Percentiles rank a stretch among this genome's conserved stretches.
Evolutionary conservation across 2,797 vertebrate species (phyloP).

Genomic region (Clangula hyemalis): DNA sequence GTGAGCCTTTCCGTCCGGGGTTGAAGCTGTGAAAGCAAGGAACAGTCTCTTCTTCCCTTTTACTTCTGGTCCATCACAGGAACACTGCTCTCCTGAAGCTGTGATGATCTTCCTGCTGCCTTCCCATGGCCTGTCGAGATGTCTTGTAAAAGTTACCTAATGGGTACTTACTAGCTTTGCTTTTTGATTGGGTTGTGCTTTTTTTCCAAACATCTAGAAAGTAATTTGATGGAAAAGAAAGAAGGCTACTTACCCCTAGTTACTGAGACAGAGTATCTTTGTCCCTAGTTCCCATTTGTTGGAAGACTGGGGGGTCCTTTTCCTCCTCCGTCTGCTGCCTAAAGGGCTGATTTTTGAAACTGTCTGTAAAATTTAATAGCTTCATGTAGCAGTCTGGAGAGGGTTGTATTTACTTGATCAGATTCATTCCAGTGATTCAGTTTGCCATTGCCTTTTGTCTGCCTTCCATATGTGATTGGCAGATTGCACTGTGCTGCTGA

Average conservation of each 20-base stretch:
- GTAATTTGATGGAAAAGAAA: neutral
- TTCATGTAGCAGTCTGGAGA: neutral
- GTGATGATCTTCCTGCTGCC: neutral
- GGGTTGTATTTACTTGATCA: neutral
- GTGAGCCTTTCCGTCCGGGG: neutral
- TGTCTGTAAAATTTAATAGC: neutral
- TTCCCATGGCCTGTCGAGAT: neutral
- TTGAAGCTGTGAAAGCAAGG: neutral
- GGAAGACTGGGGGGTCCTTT: neutral
- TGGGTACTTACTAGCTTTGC: accelerated
- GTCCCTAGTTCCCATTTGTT: neutral
- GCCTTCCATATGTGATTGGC: neutral
- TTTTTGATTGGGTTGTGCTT: neutral
- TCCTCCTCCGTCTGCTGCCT: neutral
- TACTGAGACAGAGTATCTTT: neutral
- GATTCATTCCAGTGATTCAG: neutral
- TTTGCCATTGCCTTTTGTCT: neutral
- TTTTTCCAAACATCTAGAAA: neutral
- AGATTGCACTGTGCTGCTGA: neutral
- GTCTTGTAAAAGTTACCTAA: neutral
- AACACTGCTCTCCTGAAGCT: neutral
- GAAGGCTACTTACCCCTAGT: neutral
- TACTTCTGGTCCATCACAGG: accelerated
- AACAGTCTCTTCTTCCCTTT: neutral
- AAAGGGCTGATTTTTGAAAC: neutral